phyloP scores from a whole-genome alignment of 2,113 vertebrate genomes.

The Hemiscyllium ocellatum region DNA sequence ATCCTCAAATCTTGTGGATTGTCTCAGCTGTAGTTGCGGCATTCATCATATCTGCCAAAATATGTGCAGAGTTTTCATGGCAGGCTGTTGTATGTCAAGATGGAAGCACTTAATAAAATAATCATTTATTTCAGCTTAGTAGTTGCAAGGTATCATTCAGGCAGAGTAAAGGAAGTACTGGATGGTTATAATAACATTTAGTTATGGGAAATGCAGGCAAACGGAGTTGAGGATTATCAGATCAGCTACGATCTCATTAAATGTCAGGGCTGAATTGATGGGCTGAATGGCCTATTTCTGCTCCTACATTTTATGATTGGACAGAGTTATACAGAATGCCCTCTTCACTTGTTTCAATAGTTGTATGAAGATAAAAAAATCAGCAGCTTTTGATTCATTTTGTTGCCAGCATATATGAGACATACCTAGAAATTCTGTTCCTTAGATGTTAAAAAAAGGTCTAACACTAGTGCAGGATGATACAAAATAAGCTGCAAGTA shows the following conservation, averaged over 20 bases:
- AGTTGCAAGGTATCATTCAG: neutral
- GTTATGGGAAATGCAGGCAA: no score
- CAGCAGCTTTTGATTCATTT: neutral
- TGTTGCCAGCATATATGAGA: neutral
- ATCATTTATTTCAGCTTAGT: neutral
- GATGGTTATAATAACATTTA: neutral
- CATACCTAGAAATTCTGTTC: no score
- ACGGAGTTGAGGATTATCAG: no score
- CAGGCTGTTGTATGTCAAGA: neutral
- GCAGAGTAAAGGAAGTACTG: neutral
- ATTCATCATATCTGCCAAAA: neutral
- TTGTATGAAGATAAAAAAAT: no score
- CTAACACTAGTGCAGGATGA: neutral
- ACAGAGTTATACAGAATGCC: neutral
- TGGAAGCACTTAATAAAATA: neutral
- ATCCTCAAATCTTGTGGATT: neutral
- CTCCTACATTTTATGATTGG: no score
- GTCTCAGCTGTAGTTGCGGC: no score
- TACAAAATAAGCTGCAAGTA: neutral
- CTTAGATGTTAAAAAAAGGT: no score
- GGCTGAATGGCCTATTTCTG: no score
- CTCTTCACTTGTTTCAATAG: no score
- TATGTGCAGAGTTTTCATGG: neutral
- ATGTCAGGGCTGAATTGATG: no score
- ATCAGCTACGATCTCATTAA: no score